Base-by-base conservation (phyloP, 1,140 invertebrate species). In the Drosophila burlai region DNA sequence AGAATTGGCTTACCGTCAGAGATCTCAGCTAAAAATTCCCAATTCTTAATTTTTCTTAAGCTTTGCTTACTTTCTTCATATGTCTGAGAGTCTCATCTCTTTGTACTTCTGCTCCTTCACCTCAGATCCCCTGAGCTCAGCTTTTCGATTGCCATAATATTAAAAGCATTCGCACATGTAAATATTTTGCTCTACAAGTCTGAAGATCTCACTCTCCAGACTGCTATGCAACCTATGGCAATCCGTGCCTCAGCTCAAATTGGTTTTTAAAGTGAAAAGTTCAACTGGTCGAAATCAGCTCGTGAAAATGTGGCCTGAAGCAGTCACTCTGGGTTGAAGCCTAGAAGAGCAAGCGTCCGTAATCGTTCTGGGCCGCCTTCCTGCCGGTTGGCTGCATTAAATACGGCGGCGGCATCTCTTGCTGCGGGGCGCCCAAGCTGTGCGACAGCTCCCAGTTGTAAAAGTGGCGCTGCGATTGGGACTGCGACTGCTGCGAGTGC, bases 381-480 rank as follows among this genome's bases (percentile, higher is more conserved):
- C 60, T 76, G 52, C 63, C 80, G 13, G 71, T 69, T 34, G 79
- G 73, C 79, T 89, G 78, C 85, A 90, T 82, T 62, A 86, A 60
- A 58, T 86, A 83, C 54, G 81, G 59, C 47, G 82, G 64, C 45
- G 82, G 64, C 45, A 76, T 52, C 50, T 84, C 66, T n/a, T 85
- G 78, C 47, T 81, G 85, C 3, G 86, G 82, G 16, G 86, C 85
- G n/a, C 86, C 86, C 52, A 82, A 64, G 47, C 86, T 86, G 57
- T 90, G 86, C 18, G 85, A 90, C 31, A 90, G 68, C 52, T 90
- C 85, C 85, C 85, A 90, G 55, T 90, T 90, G 60, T 91, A 90
- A 52, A 90, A 90, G 38, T 90, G 86, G 34, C 86, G 74, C 54
- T 90, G 85, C 8, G 84, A 80, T 55, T 80, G 82, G 31, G 63